Evolutionary conservation across 2,888 invertebrate genomes (phyloP).

Genomic region (Anaspis maculata): DNA sequence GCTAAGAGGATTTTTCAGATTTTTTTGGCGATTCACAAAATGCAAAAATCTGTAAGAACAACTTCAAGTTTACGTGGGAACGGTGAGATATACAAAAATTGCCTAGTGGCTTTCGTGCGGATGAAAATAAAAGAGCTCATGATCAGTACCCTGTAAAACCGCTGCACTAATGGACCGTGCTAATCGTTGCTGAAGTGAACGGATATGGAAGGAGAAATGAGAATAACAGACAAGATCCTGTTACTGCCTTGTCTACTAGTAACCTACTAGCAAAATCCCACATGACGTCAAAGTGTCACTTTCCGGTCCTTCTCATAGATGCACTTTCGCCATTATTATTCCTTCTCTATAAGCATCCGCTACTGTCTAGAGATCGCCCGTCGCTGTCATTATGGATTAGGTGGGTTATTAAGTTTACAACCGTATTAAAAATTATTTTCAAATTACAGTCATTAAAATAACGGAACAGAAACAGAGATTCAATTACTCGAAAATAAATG

Average conservation of each 20-base stretch:
- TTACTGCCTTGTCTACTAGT: slow-evolving; percentile 4
- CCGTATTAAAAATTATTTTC: too few species aligned
- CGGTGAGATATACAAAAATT: too few species aligned
- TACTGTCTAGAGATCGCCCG: too few species aligned
- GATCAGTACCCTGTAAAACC: slow-evolving; percentile 13
- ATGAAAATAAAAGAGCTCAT: slow-evolving; percentile 9
- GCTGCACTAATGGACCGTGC: slow-evolving; percentile 14
- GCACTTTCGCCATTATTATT: too few species aligned
- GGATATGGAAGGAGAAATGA: slow-evolving; percentile 2
- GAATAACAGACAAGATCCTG: slow-evolving; percentile 8
- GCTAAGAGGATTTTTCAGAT: too few species aligned
- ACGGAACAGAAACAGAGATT: slow-evolving; percentile 9
- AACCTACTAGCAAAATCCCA: slow-evolving; percentile 3
- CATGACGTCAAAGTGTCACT: slow-evolving; percentile 2
- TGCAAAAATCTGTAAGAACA: too few species aligned
- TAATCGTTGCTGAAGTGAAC: slow-evolving; percentile 8
- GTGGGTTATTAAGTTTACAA: too few species aligned
- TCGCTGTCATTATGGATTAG: too few species aligned
- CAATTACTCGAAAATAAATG: slow-evolving; percentile 8
- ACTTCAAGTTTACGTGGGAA: too few species aligned
- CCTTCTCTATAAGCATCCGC: too few species aligned
- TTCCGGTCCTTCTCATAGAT: slow-evolving; percentile 3
- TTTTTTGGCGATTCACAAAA: too few species aligned
- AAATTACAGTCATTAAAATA: slow-evolving; percentile 13
- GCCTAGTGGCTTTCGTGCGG: too few species aligned